Conservation (phyloP, 53 echinoderm and acorn worm genomes). For the Arbacia lixula region DNA sequence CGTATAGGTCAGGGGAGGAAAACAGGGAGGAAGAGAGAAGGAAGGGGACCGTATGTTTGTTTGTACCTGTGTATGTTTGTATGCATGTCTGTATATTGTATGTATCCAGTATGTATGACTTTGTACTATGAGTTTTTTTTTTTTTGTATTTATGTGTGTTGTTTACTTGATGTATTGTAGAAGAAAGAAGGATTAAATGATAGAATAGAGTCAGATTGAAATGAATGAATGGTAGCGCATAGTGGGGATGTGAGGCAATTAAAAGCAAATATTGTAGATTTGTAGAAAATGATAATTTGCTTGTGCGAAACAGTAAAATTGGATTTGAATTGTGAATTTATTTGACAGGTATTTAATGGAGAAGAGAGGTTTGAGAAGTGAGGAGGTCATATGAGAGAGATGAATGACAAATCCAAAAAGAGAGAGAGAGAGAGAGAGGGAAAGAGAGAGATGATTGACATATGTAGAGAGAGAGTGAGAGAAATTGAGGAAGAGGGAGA, state of each 20-base stretch:
- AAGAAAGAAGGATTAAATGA: background rate
- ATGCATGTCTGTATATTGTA: too few relatives aligned
- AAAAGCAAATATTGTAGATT: too few relatives aligned
- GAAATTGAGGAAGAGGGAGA: background rate
- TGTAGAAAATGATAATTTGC: too few relatives aligned
- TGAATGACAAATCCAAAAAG: background rate
- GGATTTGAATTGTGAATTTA: too few relatives aligned
- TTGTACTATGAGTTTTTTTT: too few relatives aligned
- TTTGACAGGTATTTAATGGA: too few relatives aligned
- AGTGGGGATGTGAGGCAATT: background rate
- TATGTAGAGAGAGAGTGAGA: background rate
- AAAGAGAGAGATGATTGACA: background rate
- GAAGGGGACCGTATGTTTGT: background rate
- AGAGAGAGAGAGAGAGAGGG: slow-evolving; percentile 3
- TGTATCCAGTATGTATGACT: too few relatives aligned
- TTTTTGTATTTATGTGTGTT: background rate
- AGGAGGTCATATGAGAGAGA: background rate
- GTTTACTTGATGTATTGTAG: background rate
- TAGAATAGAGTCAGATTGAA: background rate
- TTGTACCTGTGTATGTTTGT: background rate
- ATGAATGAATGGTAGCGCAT: too few relatives aligned
- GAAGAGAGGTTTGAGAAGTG: background rate
- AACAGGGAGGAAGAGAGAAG: too few relatives aligned
- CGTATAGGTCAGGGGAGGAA: too few relatives aligned
- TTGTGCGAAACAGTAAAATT: too few relatives aligned